These are phyloP conservation scores for Cardiocondyla obscurior DNA, from an alignment of 1,140 invertebrate species.

Conservation along the genomic window DNA sequence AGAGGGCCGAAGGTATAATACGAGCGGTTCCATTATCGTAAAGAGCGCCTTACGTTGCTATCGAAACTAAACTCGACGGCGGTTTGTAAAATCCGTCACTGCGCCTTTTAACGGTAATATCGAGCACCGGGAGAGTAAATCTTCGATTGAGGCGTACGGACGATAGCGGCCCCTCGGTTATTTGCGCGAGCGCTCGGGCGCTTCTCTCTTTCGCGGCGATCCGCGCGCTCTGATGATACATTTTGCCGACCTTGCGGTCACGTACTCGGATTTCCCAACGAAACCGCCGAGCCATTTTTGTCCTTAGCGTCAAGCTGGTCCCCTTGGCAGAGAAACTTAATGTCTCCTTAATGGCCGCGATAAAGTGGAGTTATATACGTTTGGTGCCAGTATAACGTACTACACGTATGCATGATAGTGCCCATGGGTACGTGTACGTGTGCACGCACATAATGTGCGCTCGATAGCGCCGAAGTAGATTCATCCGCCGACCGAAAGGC, in stretches of 20 bases:
- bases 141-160: slow-evolving; percentile 32
- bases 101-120: slow-evolving; percentile 34
- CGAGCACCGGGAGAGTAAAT: slow-evolving; percentile 30
- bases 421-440: slow-evolving; percentile 18
- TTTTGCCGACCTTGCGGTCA: slow-evolving; percentile 10
- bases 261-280: slow-evolving; percentile 45
- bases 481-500: slow-evolving; percentile 45
- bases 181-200: slow-evolving; percentile 10
- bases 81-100: slow-evolving; percentile 48
- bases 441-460: slow-evolving; percentile 21
- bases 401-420: slow-evolving; percentile 35
- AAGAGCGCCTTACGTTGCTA: slow-evolving; percentile 41
- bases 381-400: slow-evolving; percentile 52
- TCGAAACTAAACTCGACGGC: slow-evolving; percentile 44
- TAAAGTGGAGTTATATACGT: slow-evolving; percentile 69
- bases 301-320: slow-evolving; percentile 63
- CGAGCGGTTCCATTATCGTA: slow-evolving; percentile 43
- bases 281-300: slow-evolving; percentile 61
- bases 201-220: background rate
- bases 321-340: slow-evolving; percentile 69
- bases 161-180: slow-evolving; percentile 42
- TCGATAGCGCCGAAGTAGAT: slow-evolving; percentile 56
- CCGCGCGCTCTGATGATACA: slow-evolving; percentile 19
- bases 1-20: slow-evolving; percentile 29
- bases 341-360: slow-evolving; percentile 72